Conservation (phyloP, 1,140 invertebrate genomes). For the Monochamus saltuarius region DNA sequence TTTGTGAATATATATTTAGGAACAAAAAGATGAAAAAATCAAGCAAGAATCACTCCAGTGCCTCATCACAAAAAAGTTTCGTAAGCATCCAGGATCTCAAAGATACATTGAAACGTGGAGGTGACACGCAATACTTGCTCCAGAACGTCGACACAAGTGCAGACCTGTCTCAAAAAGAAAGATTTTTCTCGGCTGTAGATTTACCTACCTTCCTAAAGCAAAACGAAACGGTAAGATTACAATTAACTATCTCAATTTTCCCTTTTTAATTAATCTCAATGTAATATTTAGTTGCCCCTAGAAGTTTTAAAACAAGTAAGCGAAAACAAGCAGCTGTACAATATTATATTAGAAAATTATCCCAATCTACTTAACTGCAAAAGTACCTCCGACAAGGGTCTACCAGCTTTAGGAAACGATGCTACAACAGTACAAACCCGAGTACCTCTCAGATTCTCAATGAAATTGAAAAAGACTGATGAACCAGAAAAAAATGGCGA, state of each 20-base stretch:
- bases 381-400: slow-evolving; percentile 64
- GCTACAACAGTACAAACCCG: slow-evolving; percentile 43
- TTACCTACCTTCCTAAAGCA: slow-evolving; percentile 72
- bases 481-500: not conserved
- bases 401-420: slow-evolving; percentile 51
- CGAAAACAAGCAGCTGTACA: slow-evolving; percentile 66
- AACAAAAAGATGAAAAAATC: slow-evolving; percentile 8
- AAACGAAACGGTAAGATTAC: slow-evolving; percentile 62
- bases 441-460: slow-evolving; percentile 26
- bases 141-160: slow-evolving; percentile 59
- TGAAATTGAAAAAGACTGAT: slow-evolving; percentile 29
- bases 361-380: slow-evolving; percentile 64
- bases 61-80: slow-evolving; percentile 9
- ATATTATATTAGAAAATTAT: slow-evolving; percentile 71
- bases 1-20: no score
- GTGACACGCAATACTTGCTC: slow-evolving; percentile 55
- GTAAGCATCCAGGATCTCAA: slow-evolving; percentile 13
- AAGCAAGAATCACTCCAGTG: not conserved
- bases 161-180: slow-evolving; percentile 47
- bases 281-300: slow-evolving; percentile 59
- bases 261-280: not conserved
- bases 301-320: slow-evolving; percentile 66
- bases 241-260: not conserved
- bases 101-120: slow-evolving; percentile 3
- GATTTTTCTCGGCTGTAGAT: slow-evolving; percentile 64